Conservation (phyloP, 2,797 vertebrate species). For the Sciurus carolinensis region DNA sequence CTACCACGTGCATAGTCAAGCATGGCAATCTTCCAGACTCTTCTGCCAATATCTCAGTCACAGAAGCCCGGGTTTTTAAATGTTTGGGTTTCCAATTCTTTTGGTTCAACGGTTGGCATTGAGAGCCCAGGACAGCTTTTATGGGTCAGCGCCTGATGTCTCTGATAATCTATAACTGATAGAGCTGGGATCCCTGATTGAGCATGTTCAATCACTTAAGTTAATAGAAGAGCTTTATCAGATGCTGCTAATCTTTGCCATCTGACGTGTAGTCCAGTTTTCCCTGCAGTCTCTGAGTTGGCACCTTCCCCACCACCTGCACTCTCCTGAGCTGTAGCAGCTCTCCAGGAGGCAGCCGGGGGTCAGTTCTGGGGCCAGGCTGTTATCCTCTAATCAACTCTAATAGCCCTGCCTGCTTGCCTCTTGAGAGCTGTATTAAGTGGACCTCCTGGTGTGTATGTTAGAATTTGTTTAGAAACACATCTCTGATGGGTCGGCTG, state of each 20-base stretch:
- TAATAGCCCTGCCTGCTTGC: conserved; percentile 82
- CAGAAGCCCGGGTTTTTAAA: conserved; percentile 85
- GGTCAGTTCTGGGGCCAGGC: conserved; percentile 82
- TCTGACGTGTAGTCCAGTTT: conserved; percentile 69
- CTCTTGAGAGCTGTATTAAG: conserved; percentile 86
- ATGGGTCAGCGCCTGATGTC: conserved; percentile 78
- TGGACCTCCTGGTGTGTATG: conserved; percentile 84
- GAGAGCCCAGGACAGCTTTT: conserved; percentile 58
- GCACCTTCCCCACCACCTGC: conserved; percentile 30
- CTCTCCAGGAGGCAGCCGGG: conserved; percentile 79
- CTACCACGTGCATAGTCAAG: conserved; percentile 62
- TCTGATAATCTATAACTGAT: conserved; percentile 82
- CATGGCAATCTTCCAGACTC: conserved; percentile 83
- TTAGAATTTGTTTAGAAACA: conserved; percentile 87
- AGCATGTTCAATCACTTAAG: conserved; percentile 81
- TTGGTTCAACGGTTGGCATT: conserved; percentile 78
- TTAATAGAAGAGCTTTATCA: conserved; percentile 86
- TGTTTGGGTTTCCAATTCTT: conserved; percentile 85
- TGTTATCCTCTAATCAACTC: conserved; percentile 87
- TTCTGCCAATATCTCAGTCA: conserved; percentile 84
- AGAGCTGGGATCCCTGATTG: conserved; percentile 76
- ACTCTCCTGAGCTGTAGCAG: neutral
- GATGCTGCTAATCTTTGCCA: conserved; percentile 76
- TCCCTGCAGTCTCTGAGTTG: neutral
- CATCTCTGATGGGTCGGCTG: conserved; percentile 79